Evolutionary conservation across 2,113 vertebrate genomes (phyloP), one percentile per base, ranked within the genome.

Genomic region (Gasterosteus aculeatus): DNA sequence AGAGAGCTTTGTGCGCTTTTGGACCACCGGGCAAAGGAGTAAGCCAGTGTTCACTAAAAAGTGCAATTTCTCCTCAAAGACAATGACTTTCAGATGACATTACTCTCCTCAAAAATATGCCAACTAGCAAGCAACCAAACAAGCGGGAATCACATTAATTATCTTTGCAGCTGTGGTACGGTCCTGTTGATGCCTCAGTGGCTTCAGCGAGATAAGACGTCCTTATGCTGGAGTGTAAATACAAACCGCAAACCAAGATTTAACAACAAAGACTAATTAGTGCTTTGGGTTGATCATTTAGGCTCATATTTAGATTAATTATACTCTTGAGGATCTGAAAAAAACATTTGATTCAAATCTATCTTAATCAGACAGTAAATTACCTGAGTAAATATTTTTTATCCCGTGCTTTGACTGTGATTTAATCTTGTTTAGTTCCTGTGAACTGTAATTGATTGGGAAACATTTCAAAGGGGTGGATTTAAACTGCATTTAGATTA

Each of bases 101-200:
- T 84, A 78, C 80, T 90, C 70, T 78, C 89, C 84, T 91, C 85
- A 91, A 91, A 92, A 91, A 91, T 90, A 83, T 89, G 89, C 88
- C 90, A 85, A 81, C 85, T 87, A 87, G 91, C 85, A 89, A 81
- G 86, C 83, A 81, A 82, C 78, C 81, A 89, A 91, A 92, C 87
- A 86, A 78, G 84, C 88, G 90, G 91, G 89, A 92, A 93, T 92
- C 91, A 91, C 80, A 82, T 92, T 89, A 89, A 92, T 91, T 92
- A 91, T 75, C 80, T 82, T 67, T 86, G 91, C 89, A 90, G 88
- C 90, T 91, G 88, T 81, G 84, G 83, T 67, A 73, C 1, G 56
- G 85, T 84, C 84, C 88, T 88, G 79, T 81, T 73, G 85, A 91
- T 90, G 88, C 85, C 85, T 93, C 88, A 60, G 88, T 85, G 90